These are phyloP conservation scores for Numenius phaeopus DNA, from an alignment of 2,797 vertebrate species.

Conservation along the genomic window DNA sequence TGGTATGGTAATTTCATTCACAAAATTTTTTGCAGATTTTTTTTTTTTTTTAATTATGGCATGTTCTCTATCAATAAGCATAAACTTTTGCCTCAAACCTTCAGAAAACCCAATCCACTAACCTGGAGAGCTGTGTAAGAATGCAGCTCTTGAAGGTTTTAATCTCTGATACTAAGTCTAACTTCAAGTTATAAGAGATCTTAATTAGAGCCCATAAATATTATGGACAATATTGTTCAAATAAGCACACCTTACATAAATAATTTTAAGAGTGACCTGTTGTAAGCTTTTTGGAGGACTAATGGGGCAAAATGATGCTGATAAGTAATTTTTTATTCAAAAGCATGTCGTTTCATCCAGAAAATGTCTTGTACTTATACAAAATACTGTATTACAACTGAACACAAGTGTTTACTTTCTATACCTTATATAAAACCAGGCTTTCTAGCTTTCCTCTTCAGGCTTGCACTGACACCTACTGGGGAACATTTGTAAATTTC, in stretches of 20 bases:
- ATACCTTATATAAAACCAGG: rapidly evolving
- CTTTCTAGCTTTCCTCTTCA: neutral
- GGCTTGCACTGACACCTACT: slow-evolving; percentile 74
- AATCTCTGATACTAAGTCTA: neutral
- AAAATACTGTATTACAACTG: neutral
- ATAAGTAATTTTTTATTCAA: neutral
- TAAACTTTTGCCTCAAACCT: neutral
- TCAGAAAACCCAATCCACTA: neutral
- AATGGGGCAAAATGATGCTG: neutral
- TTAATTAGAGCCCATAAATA: neutral
- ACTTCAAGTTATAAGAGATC: neutral
- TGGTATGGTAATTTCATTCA: neutral
- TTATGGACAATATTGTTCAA: neutral
- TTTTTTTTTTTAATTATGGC: neutral
- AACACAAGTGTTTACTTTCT: neutral
- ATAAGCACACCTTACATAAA: neutral
- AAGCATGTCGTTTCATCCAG: neutral
- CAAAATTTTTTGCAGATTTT: neutral
- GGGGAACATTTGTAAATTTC: slow-evolving; percentile 3
- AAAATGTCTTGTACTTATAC: neutral
- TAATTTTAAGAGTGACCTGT: neutral
- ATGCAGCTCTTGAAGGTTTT: neutral
- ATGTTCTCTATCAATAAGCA: neutral
- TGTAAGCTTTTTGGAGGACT: neutral
- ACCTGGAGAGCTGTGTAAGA: neutral